These are phyloP conservation scores for Hippocampus kuda DNA, from an alignment of 2,797 vertebrate species.

Conservation along the genomic window DNA sequence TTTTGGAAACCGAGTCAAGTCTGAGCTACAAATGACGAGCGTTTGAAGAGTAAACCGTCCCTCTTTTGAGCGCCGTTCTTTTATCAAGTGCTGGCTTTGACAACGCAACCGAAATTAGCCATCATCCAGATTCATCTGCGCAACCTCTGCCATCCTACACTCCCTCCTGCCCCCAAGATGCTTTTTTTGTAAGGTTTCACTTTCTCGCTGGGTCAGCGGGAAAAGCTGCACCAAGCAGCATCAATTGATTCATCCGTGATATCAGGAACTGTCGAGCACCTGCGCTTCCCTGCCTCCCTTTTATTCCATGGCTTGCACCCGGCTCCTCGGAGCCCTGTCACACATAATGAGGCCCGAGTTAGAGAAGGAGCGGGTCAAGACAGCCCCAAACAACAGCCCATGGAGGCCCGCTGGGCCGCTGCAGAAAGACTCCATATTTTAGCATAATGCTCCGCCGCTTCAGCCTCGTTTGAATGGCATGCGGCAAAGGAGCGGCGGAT, in stretches of 20 bases:
- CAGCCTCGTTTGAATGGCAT: constrained; percentile 16
- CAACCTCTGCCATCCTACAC: constrained; percentile 52
- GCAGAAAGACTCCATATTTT: constrained; percentile 60
- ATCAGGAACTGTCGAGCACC: constrained; percentile 42
- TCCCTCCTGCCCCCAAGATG: constrained; percentile 27
- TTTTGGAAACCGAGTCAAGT: neutral
- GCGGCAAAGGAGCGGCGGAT: constrained; percentile 41
- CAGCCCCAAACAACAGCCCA: constrained; percentile 46
- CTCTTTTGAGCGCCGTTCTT: constrained; percentile 54
- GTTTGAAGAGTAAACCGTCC: constrained; percentile 19
- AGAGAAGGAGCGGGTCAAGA: constrained; percentile 37
- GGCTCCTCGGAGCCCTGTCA: constrained; percentile 52
- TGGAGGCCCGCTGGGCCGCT: constrained; percentile 36
- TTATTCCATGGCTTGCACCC: constrained; percentile 44
- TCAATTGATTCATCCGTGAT: constrained; percentile 65
- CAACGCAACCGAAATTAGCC: constrained; percentile 55
- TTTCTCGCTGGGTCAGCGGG: constrained; percentile 56
- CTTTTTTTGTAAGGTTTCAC: neutral
- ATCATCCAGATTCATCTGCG: constrained; percentile 53
- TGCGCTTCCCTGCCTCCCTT: constrained; percentile 19
- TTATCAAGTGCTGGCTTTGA: constrained; percentile 56
- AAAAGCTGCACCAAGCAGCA: constrained; percentile 59
- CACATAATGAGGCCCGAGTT: constrained; percentile 61
- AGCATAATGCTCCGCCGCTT: constrained; percentile 53
- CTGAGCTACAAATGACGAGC: neutral